A percentile compares a stretch with the other conserved stretches of the same genome.
phyloP scores from a whole-genome alignment of 2,113 vertebrate genomes.

The Poeciliopsis occidentalis region DNA sequence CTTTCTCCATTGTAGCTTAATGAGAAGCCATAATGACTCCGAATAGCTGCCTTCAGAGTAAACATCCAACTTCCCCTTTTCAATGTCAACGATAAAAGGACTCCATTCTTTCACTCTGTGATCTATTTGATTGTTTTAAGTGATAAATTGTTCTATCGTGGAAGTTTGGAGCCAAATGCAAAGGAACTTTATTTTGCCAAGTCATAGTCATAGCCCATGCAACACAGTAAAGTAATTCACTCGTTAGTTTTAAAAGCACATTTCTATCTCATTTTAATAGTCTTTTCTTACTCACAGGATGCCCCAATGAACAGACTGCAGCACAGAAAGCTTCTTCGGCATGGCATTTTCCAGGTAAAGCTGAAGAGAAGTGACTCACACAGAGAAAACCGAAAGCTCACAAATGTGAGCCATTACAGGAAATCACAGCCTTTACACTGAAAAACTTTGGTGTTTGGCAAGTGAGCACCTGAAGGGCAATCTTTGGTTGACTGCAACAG shows the following conservation, averaged over 20 bases:
- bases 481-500: constrained; percentile 43
- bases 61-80: too few species aligned
- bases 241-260: neutral
- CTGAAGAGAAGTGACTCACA: constrained; percentile 15
- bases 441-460: constrained; percentile 59
- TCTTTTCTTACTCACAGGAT: neutral
- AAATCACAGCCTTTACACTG: constrained; percentile 48
- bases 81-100: too few species aligned
- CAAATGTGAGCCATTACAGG: constrained; percentile 34
- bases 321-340: constrained; percentile 3
- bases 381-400: constrained; percentile 29
- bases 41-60: neutral
- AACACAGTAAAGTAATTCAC: neutral
- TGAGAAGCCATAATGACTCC: neutral
- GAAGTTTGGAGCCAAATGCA: too few species aligned
- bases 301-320: neutral
- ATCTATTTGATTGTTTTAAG: too few species aligned
- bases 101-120: too few species aligned
- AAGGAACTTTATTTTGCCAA: neutral
- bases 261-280: neutral
- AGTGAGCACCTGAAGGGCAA: constrained; percentile 50
- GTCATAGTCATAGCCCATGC: neutral
- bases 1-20: neutral
- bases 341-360: constrained; percentile 17
- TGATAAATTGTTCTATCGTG: too few species aligned